phyloP scores from a whole-genome alignment of 1,140 invertebrate genomes.

The Caenorhabditis elegans region WBcel235 BX284606.5:3792501-3793000 shows the following conservation, averaged over 20 bases:
- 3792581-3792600: constrained; percentile 24
- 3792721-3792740: background rate
- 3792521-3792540: background rate
- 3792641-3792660: background rate
- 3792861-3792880: background rate
- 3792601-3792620: constrained; percentile 22
- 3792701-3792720: background rate
- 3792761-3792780: background rate
- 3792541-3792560: background rate
- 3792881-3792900: constrained; percentile 27
- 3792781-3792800: background rate
- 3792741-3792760: background rate
- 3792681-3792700: background rate
- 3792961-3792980: constrained; percentile 30
- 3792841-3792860: background rate
- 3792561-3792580: constrained; percentile 22
- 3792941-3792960: constrained; percentile 17
- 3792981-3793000: constrained; percentile 30
- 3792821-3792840: background rate
- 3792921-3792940: constrained; percentile 32
- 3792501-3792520: constrained; percentile 21
- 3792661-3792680: background rate
- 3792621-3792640: constrained; percentile 7
- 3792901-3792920: constrained; percentile 30
- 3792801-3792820: background rate